These are phyloP conservation scores for Columba janthina DNA, from an alignment of 2,113 vertebrate species.

Conservation along the genomic window DNA sequence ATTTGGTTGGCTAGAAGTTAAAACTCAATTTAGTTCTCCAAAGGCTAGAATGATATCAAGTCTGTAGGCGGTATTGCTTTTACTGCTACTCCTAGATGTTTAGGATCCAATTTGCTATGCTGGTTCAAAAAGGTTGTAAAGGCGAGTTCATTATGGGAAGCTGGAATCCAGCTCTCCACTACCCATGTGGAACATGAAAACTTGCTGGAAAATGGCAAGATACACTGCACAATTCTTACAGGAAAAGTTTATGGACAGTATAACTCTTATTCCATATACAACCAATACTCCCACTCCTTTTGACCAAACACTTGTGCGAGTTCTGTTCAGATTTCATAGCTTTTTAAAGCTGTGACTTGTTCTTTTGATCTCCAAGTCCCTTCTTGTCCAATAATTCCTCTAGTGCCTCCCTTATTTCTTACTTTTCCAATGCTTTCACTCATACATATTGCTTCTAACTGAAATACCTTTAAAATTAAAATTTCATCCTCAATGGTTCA, in stretches of 20 bases:
- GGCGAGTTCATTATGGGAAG: not conserved
- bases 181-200: not conserved
- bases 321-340: not conserved
- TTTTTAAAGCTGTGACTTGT: not conserved
- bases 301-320: accelerated
- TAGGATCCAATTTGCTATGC: not conserved
- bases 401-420: not conserved
- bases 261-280: not conserved
- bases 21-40: not conserved
- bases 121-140: not conserved
- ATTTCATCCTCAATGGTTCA: not conserved
- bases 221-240: not conserved
- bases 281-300: not conserved
- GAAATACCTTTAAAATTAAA: not conserved
- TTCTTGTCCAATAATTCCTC: not conserved
- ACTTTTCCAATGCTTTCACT: not conserved
- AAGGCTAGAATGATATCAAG: not conserved
- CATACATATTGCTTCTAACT: not conserved
- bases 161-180: not conserved
- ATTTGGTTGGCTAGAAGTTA: not conserved
- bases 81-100: not conserved
- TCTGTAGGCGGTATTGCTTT: not conserved
- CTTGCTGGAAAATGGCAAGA: not conserved
- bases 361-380: not conserved
- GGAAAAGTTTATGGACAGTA: not conserved